phyloP scores from a whole-genome alignment of 2,113 vertebrate genomes.

The Nematolebias whitei region DNA sequence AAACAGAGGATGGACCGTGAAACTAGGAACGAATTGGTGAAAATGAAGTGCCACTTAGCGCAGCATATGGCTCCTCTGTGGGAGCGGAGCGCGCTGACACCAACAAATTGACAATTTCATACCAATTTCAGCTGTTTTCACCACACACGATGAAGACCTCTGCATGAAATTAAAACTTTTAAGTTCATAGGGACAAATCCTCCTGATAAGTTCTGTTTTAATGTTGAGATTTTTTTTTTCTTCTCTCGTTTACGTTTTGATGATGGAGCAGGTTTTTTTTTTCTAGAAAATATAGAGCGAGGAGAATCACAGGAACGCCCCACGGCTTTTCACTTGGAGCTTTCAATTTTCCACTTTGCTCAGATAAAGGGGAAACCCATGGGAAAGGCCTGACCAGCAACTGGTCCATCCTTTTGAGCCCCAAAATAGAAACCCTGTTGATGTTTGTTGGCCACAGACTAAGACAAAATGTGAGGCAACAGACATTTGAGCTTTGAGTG shows the following conservation, averaged over 20 bases:
- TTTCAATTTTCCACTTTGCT: conserved; percentile 76
- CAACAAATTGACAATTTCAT: conserved; percentile 85
- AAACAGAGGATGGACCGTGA: conserved; percentile 80
- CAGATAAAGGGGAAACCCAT: conserved; percentile 69
- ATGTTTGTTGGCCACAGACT: conserved; percentile 45
- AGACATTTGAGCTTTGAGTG: not conserved
- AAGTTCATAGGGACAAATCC: too few species aligned
- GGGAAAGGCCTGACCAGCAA: conserved; percentile 65
- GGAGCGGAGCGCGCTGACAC: conserved; percentile 67
- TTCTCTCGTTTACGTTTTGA: conserved; percentile 26
- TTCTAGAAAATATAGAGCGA: conserved; percentile 78
- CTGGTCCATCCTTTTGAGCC: conserved; percentile 31
- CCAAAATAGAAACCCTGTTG: conserved; percentile 46
- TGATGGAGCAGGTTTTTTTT: conserved; percentile 52
- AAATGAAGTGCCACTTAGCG: conserved; percentile 73
- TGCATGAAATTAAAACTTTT: too few species aligned
- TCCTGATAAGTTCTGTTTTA: too few species aligned
- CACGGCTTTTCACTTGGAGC: conserved; percentile 71
- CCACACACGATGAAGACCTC: conserved; percentile 81
- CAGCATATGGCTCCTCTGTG: conserved; percentile 73
- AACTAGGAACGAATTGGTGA: conserved; percentile 81
- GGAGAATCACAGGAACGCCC: conserved; percentile 79
- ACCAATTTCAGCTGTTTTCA: conserved; percentile 72
- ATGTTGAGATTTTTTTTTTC: not conserved
- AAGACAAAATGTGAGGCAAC: not conserved